These are phyloP conservation scores for Oenanthe oenanthe DNA, from an alignment of 2,113 vertebrate species.

Conservation along the genomic window DNA sequence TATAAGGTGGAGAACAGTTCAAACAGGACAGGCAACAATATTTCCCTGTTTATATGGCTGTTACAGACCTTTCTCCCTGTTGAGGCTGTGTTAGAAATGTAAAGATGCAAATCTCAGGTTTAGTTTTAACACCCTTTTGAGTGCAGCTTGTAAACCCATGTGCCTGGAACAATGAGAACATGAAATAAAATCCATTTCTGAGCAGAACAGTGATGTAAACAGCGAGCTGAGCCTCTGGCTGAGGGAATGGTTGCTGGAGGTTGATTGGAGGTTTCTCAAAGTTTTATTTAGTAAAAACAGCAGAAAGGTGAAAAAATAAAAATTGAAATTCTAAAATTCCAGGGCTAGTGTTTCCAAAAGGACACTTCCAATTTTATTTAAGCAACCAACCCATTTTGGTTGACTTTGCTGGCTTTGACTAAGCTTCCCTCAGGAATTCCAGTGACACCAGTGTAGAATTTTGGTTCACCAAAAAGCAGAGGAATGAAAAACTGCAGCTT, in stretches of 20 bases:
- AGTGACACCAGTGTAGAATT: neutral
- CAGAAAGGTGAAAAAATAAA: neutral
- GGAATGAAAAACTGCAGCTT: neutral
- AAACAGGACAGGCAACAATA: neutral
- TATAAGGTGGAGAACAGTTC: neutral
- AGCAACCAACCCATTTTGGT: neutral
- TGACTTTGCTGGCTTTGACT: neutral
- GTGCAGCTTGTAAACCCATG: fast-evolving
- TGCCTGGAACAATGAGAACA: neutral
- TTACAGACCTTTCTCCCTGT: neutral
- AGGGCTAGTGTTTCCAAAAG: neutral
- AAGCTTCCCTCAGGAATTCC: neutral
- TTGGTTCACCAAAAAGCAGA: neutral
- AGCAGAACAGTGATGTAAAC: neutral
- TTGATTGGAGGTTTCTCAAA: neutral
- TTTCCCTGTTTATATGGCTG: neutral
- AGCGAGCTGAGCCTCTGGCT: neutral
- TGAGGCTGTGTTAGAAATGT: neutral
- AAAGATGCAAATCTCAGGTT: neutral
- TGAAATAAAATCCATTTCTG: neutral
- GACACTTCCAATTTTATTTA: neutral
- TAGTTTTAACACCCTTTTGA: neutral
- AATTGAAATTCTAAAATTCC: neutral
- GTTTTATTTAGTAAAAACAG: neutral
- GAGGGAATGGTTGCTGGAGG: neutral